These are phyloP conservation scores for Dasypus novemcinctus DNA, from an alignment of 2,113 vertebrate genomes.

Conservation along the genomic window DNA sequence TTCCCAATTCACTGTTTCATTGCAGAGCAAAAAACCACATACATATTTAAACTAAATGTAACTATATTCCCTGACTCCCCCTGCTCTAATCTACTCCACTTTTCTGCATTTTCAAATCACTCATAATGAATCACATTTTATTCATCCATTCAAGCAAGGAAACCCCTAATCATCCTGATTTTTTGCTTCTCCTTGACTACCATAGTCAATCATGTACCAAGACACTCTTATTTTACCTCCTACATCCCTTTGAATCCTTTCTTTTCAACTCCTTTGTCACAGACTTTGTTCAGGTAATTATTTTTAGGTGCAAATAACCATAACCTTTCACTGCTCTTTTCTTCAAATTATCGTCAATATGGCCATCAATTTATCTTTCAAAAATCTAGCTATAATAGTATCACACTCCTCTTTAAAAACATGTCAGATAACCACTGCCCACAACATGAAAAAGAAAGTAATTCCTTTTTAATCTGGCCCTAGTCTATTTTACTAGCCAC, in stretches of 20 bases:
- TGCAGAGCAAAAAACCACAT: not conserved
- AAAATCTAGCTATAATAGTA: not conserved
- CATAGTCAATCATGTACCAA: not conserved
- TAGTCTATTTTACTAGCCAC: not conserved
- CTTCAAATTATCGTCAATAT: not conserved
- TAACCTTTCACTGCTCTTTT: not conserved
- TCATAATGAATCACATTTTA: conserved; percentile 24
- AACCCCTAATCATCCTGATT: not conserved
- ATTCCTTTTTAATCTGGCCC: not conserved
- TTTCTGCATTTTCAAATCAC: conserved; percentile 19
- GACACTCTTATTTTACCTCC: not conserved
- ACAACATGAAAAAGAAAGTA: not conserved
- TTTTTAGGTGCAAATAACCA: not conserved
- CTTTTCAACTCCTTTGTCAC: not conserved
- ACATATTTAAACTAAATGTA: not conserved
- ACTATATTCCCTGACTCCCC: not conserved
- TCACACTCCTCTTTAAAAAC: not conserved
- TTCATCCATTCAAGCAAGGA: conserved; percentile 16
- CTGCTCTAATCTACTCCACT: not conserved
- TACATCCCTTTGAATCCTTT: not conserved
- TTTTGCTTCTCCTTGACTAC: not conserved
- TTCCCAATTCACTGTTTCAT: not conserved
- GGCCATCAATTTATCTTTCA: not conserved
- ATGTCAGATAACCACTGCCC: not conserved
- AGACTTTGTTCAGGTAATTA: not conserved